Evolutionary conservation across 2,888 invertebrate species (phyloP), one percentile per base, ranked within the genome.

Genomic region (Chorisops tibialis): DNA sequence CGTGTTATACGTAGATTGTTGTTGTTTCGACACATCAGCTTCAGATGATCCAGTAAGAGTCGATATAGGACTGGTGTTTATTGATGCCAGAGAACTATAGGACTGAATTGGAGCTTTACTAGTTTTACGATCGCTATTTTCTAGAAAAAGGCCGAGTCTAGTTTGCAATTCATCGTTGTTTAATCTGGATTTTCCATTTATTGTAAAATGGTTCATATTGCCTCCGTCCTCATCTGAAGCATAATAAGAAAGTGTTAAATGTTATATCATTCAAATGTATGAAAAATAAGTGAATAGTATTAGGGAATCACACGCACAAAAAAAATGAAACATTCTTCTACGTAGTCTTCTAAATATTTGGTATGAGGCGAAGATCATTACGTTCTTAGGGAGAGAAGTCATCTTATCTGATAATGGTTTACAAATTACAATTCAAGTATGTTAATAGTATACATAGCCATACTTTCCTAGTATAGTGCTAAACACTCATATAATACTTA

Each of bases 61-160:
- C 24, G 93, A 93, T n/a, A 93, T 87, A 59, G 93, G 93, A 74
- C 93, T 93, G 38, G 91, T 91, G 70, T 92, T 92, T 62, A 87
- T 87, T 22, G 91, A 89, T 52, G 88, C 85, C 56, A 89, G 75
- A 5, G 82, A 82, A 4, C 81, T 80, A 69, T 81, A 79, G 68
- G 81, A 80, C 51, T 82, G 80, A 52, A 71, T 70, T 1, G 73
- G 70, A 7, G 70, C 66, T 61, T 74, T 73, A 9, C 69, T 69
- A 63, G 80, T 80, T 66, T 82, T 82, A 30, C 84, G 78, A 12
- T 85, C 81, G 60, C 85, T 80, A 69, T 89, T 88, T 0, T 91
- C 91, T 54, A 93, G 80, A 43, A 93, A 80, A n/a, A 93, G 80
- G 0, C 92, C 92, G 39, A 93, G 80, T 18, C 92, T 82, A 85